These are phyloP conservation scores for Drosophila flavopinicola DNA, from an alignment of 2,888 invertebrate genomes.

Conservation along the genomic window DNA sequence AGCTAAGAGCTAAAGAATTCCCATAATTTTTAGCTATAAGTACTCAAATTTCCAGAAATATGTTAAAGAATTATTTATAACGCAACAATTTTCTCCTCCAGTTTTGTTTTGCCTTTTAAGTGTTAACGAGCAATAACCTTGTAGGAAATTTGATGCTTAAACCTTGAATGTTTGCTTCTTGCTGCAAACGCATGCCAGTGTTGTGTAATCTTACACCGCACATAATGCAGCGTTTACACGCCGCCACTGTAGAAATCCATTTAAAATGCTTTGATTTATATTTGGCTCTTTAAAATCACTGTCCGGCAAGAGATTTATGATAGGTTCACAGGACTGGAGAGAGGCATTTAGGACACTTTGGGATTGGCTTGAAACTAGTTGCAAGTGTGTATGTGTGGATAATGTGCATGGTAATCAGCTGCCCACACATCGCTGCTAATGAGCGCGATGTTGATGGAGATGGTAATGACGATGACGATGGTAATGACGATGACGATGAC, in stretches of 20 bases:
- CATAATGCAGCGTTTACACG: constrained; percentile 18
- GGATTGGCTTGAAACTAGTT: constrained; percentile 31
- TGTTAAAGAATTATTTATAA: not conserved
- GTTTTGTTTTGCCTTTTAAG: constrained; percentile 9
- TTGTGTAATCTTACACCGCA: constrained; percentile 43
- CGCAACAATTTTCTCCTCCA: not conserved
- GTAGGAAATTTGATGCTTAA: constrained; percentile 40
- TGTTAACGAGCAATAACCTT: constrained; percentile 10
- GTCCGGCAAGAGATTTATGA: constrained; percentile 54
- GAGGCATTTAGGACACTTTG: constrained; percentile 26
- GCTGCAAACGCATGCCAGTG: constrained; percentile 31
- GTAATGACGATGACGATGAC: constrained; percentile 45
- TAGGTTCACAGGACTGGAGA: constrained; percentile 1
- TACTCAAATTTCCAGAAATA: not conserved
- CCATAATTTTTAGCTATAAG: too few species aligned
- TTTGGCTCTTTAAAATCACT: constrained; percentile 55
- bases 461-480: constrained; percentile 26
- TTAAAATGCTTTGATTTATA: constrained; percentile 63
- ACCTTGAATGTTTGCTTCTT: constrained; percentile 3
- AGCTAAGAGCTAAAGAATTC: too few species aligned
- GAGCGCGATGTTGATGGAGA: constrained; percentile 30
- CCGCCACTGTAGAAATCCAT: constrained; percentile 55
- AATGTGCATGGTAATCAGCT: constrained; percentile 62
- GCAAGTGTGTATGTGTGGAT: constrained; percentile 26
- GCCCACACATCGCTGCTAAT: constrained; percentile 64